These are phyloP conservation scores for Melipona beecheii DNA, from an alignment of 2,888 invertebrate species.

Conservation along the genomic window DNA sequence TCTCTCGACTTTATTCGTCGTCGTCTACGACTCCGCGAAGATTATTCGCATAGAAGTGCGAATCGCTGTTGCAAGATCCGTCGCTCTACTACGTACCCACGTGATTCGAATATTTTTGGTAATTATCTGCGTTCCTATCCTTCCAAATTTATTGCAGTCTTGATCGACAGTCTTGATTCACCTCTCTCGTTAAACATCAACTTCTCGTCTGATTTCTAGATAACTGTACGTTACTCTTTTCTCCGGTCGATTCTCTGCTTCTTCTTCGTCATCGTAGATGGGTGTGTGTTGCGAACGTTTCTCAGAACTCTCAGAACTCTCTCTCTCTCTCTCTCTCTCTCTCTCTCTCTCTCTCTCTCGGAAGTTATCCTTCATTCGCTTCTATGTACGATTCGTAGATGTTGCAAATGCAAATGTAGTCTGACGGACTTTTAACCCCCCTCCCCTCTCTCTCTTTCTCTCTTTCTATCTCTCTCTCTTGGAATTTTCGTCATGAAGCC, in stretches of 20 bases:
- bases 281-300: too few relatives aligned
- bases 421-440: too few relatives aligned
- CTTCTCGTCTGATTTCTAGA: too few relatives aligned
- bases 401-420: not conserved
- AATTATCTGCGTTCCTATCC: not conserved
- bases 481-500: too few relatives aligned
- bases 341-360: not conserved
- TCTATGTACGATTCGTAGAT: not conserved
- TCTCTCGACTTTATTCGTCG: not conserved
- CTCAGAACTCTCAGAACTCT: not conserved
- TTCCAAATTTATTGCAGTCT: too few relatives aligned
- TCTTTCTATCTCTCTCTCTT: too few relatives aligned
- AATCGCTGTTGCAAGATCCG: too few relatives aligned
- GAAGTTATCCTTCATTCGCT: not conserved
- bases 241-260: too few relatives aligned
- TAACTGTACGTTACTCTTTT: not conserved
- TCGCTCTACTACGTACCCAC: not conserved
- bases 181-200: too few relatives aligned
- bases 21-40: not conserved
- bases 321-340: not conserved
- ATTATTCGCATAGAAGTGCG: not conserved
- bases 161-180: too few relatives aligned
- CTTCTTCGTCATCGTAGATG: not conserved
- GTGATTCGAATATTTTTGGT: not conserved
- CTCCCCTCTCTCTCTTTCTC: too few relatives aligned